Conservation (phyloP, 2,113 vertebrate genomes). For the Meriones unguiculatus region DNA sequence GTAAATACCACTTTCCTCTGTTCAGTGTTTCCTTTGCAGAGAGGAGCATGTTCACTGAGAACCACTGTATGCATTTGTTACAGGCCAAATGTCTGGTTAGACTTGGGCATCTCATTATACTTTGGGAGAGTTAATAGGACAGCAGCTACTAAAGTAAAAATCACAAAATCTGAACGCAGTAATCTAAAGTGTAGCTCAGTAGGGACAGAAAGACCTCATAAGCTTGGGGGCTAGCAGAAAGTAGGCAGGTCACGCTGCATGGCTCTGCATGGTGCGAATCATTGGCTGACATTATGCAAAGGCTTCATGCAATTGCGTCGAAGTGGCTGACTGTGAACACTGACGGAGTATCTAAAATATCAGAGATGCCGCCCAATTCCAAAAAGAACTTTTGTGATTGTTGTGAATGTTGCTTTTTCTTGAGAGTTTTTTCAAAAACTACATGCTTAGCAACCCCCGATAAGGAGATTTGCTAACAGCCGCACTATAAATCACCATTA, state of each 20-base stretch:
- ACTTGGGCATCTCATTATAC: not conserved
- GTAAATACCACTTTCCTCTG: not conserved
- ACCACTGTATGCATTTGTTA: not conserved
- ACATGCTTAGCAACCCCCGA: conserved; percentile 71
- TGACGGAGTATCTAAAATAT: conserved; percentile 72
- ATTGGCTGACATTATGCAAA: conserved; percentile 48
- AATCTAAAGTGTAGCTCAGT: not conserved
- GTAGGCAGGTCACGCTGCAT: not conserved
- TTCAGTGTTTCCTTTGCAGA: not conserved
- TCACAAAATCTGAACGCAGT: not conserved
- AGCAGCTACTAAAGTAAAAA: not conserved
- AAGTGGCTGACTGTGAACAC: conserved; percentile 63
- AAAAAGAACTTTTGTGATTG: conserved; percentile 58
- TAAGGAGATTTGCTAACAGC: conserved; percentile 79
- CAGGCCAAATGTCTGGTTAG: not conserved
- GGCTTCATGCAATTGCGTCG: conserved; percentile 31
- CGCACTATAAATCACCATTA: conserved; percentile 84
- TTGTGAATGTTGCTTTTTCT: conserved; percentile 66
- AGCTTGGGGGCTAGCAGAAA: not conserved
- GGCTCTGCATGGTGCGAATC: conserved; percentile 25
- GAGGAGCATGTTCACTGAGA: not conserved
- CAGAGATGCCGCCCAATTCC: conserved; percentile 67
- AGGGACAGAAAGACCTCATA: not conserved
- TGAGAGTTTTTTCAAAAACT: conserved; percentile 73
- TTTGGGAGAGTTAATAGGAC: not conserved